Base-by-base conservation (phyloP, 2,797 vertebrate species). In the Poliocrania exsul region DNA sequence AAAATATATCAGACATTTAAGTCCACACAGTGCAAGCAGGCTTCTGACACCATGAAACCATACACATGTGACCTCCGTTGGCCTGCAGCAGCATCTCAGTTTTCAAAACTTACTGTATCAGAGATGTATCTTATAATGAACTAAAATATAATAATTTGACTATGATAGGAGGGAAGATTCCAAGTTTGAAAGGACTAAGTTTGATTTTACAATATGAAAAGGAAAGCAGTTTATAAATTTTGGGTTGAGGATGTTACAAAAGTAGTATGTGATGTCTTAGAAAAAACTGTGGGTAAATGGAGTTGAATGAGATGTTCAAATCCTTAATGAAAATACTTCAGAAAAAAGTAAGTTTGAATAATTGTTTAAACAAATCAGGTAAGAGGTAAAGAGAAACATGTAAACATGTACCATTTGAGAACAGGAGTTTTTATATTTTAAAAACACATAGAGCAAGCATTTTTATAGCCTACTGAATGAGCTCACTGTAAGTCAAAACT, bases 331-430 rank as follows among this genome's bases (percentile, higher is more conserved):
- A 92, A 84, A 87, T 13, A 64, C 54, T 49, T 54, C 7, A 75
- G 47, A 17, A 84, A 90, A 79, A 61, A 79, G 16, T 21, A 64
- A 60, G n/a, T 75, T 49, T 75, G 26, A 84, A 64, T 61, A 37
- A 60, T 14, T 69, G 21, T 42, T 89, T 69, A 81, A 82, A 88
- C 15, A 33, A 95, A 84, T 11, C 11, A 77, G 19, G n/a, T 35
- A 83, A 67, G 19, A 81, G 17, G 16, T 33, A 58, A 51, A 56
- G 56, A 58, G 20, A 78, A 84, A 86, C 58, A 88, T 33, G 38
- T 44, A 73, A 89, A 80, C n/a, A 81, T 2, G 19, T 51, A 95
- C 82, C 91, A 92, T 93, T 95, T 95, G 93, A 97, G 97, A 97
- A 96, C 90, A 58, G 62, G 24, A 74, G 44, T 17, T 54, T 81